These are phyloP conservation scores for Folsomia candida DNA, from an alignment of 2,888 invertebrate species.

Conservation along the genomic window DNA sequence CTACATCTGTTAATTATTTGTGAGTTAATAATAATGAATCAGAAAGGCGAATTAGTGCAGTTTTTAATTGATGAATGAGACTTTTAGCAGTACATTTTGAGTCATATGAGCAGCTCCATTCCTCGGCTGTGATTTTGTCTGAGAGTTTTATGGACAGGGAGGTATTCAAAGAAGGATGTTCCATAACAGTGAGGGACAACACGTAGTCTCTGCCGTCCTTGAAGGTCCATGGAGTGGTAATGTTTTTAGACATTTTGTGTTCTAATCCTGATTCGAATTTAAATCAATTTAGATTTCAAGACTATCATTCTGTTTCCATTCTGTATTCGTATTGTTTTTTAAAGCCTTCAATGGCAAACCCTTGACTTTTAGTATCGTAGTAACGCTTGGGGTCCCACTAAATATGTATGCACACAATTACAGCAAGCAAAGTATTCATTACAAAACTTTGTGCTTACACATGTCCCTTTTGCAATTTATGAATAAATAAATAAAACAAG, in stretches of 20 bases:
- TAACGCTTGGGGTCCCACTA: no score
- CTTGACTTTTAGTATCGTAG: no score
- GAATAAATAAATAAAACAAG: no score
- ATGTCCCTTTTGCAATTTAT: no score
- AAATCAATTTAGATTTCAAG: neutral
- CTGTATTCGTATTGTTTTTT: no score
- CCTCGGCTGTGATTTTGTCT: slow-evolving; percentile 60
- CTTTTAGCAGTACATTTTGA: slow-evolving; percentile 58
- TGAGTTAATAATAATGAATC: neutral
- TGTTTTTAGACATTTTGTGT: slow-evolving; percentile 14
- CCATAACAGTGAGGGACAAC: slow-evolving; percentile 36
- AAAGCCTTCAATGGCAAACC: no score
- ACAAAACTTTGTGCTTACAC: no score
- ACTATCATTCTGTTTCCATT: neutral
- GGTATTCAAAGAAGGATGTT: slow-evolving; percentile 52
- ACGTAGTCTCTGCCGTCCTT: slow-evolving; percentile 46
- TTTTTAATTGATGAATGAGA: no score
- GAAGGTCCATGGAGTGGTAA: slow-evolving; percentile 42
- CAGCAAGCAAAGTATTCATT: no score
- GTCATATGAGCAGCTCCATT: slow-evolving; percentile 60
- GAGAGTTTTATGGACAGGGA: slow-evolving; percentile 57
- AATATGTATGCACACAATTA: no score
- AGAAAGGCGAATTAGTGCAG: neutral
- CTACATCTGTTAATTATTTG: slow-evolving; percentile 56
- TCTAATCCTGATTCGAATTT: neutral